Conservation (phyloP, 2,113 vertebrate species). For the Brachionichthys hirsutus region DNA sequence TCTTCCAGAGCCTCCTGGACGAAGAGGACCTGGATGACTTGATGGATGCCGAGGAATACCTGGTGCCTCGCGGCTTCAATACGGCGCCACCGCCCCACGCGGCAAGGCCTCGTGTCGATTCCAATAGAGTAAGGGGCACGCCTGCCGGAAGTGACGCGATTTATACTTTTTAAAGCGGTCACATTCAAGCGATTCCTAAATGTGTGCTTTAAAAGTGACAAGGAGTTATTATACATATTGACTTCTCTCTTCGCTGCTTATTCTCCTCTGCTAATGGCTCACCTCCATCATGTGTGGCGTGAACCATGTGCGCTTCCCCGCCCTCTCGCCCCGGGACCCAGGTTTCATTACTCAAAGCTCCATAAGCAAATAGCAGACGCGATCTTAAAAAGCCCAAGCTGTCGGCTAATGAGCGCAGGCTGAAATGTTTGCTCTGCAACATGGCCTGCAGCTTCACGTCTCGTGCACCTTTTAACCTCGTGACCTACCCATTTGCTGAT, state of each 20-base stretch:
- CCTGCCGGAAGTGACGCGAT: no score
- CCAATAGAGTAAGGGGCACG: slow-evolving; percentile 86
- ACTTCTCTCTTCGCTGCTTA: neutral
- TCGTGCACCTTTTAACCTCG: slow-evolving; percentile 23
- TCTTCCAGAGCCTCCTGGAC: slow-evolving; percentile 95
- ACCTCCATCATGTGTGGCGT: slow-evolving; percentile 54
- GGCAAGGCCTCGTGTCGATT: slow-evolving; percentile 85
- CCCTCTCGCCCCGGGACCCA: slow-evolving; percentile 40
- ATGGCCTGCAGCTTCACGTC: slow-evolving; percentile 31
- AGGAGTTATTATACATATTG: neutral
- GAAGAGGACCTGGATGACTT: slow-evolving; percentile 95
- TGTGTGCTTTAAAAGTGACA: no score
- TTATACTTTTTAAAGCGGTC: no score
- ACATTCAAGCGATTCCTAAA: no score
- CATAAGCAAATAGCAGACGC: slow-evolving; percentile 79
- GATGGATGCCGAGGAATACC: slow-evolving; percentile 98
- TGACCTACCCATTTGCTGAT: slow-evolving; percentile 28
- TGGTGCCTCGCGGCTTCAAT: slow-evolving; percentile 85
- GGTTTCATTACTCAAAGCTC: slow-evolving; percentile 77
- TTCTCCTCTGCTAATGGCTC: slow-evolving; percentile 48
- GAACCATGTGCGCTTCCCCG: slow-evolving; percentile 38
- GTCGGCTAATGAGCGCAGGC: slow-evolving; percentile 72
- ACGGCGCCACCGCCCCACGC: slow-evolving; percentile 78
- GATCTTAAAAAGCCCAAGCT: slow-evolving; percentile 70
- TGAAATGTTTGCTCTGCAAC: slow-evolving; percentile 37